A percentile compares a stretch with the other conserved stretches of the same genome.
These are phyloP conservation scores for Neodontobutis hainanensis DNA, from an alignment of 2,113 vertebrate species.

Conservation along the genomic window DNA sequence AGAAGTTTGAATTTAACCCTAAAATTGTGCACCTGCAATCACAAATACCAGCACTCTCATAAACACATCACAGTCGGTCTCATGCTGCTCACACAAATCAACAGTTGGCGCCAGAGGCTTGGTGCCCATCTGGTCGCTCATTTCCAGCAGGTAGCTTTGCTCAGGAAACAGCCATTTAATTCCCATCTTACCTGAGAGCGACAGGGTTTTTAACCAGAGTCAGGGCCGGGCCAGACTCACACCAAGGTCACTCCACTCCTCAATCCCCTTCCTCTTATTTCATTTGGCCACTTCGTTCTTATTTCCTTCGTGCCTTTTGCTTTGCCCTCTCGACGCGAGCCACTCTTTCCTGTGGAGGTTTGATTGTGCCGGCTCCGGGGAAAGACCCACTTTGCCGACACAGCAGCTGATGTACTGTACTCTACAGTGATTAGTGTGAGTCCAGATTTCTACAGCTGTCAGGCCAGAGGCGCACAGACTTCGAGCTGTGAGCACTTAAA, in stretches of 20 bases:
- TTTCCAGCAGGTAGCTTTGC: constrained; percentile 53
- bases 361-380: constrained; percentile 55
- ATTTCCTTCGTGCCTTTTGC: background rate
- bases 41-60: constrained; percentile 13
- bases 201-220: constrained; percentile 41
- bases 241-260: constrained; percentile 59
- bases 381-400: constrained; percentile 57
- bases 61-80: constrained; percentile 50
- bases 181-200: constrained; percentile 39
- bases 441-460: constrained; percentile 32
- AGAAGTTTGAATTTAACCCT: too few species aligned
- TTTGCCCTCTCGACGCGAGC: constrained; percentile 5
- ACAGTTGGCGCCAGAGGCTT: constrained; percentile 60
- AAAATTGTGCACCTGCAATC: too few species aligned
- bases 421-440: constrained; percentile 60
- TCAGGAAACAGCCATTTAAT: constrained; percentile 47
- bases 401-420: constrained; percentile 60
- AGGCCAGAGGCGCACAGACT: constrained; percentile 34
- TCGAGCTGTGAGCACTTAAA: constrained; percentile 26
- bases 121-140: constrained; percentile 68
- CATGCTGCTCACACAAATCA: constrained; percentile 66
- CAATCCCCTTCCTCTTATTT: constrained; percentile 19
- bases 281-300: constrained; percentile 10
- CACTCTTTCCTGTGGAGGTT: constrained; percentile 38
- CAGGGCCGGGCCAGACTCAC: constrained; percentile 43